Base-by-base conservation (phyloP, 2,113 vertebrate genomes). In the Brachyhypopomus gauderio region DNA sequence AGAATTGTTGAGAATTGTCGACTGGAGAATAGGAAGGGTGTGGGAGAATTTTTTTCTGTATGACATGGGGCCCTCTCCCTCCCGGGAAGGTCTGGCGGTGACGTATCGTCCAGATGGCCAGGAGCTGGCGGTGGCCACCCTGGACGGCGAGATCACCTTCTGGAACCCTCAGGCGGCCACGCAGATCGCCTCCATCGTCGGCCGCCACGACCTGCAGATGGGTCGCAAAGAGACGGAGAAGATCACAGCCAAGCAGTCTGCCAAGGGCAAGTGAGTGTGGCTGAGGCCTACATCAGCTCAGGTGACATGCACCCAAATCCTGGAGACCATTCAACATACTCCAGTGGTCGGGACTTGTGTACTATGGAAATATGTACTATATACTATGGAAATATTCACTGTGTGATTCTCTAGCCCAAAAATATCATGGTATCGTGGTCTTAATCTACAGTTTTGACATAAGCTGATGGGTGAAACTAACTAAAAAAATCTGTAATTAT, bases 141-240 rank as follows among this genome's bases (percentile, higher is more conserved):
- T 99, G 87, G 95, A 98, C 16, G 93, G 96, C 0, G 96, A 98
- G 85, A 95, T 99, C 85, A 93, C 94, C 0, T 96, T 99, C 87
- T 99, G 97, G 97, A 95, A 96, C 88, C 93, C 95, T 0, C 94
- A 96, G 56, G 92, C 91, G 0, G 96, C 94, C 0, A 78, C 91
- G 2, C 98, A 99, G 69, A 93, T 84, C 0, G 92, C 96, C 78
- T 96, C 96, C 1, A 93, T 99, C 3, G 89, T 93, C 38, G 96
- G 97, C 59, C 94, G 95, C 38, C 97, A 97, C 0, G 98, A 99
- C 71, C 94, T 99, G 41, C 93, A 96, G 89, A 89, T 91, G 14
- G 98, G 98, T 36, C 95, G 98, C 83, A 98, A 96, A 78, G 96
- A 99, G 78, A 93, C 94, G 0, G 98, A 98, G 86, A 98, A 97